Evolutionary conservation across 2,888 invertebrate genomes (phyloP).

Genomic region (Yponomeuta cagnagella): DNA sequence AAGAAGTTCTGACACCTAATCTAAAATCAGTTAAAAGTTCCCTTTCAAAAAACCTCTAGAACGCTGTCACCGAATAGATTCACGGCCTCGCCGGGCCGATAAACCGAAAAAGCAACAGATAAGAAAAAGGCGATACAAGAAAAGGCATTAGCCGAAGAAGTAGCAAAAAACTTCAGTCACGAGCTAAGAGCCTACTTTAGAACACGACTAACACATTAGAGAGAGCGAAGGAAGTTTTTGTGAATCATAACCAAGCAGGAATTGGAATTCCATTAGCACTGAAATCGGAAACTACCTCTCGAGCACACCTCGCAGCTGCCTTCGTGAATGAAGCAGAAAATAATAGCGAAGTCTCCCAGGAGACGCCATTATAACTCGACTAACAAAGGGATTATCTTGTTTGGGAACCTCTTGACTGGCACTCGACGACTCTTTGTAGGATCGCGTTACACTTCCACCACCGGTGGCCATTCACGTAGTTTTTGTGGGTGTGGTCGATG

Average conservation of each 20-base stretch:
- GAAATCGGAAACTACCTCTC: slow-evolving; percentile 65
- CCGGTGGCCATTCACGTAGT: slow-evolving; percentile 56
- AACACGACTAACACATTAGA: slow-evolving; percentile 52
- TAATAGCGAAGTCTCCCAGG: slow-evolving; percentile 52
- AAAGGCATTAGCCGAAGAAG: slow-evolving; percentile 22
- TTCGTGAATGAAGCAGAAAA: slow-evolving; percentile 60
- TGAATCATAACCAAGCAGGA: slow-evolving; percentile 31
- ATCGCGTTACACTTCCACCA: slow-evolving; percentile 58
- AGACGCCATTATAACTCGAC: slow-evolving; percentile 63
- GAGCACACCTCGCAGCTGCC: slow-evolving; percentile 57
- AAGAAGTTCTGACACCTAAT: slow-evolving; percentile 11
- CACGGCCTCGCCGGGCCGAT: slow-evolving; percentile 19
- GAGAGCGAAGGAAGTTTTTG: slow-evolving; percentile 20
- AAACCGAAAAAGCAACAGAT: slow-evolving; percentile 33
- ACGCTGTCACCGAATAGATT: slow-evolving; percentile 15
- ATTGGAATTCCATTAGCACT: slow-evolving; percentile 59
- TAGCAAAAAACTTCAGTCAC: slow-evolving; percentile 50
- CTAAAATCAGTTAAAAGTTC: slow-evolving; percentile 7
- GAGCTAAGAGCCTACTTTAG: slow-evolving; percentile 45
- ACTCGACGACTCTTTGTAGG: slow-evolving; percentile 57
- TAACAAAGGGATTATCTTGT: slow-evolving; percentile 73
- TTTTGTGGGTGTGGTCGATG: slow-evolving; percentile 62
- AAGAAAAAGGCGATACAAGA: slow-evolving; percentile 39
- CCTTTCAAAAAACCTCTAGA: slow-evolving; percentile 7
- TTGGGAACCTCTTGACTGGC: slow-evolving; percentile 72